Conservation (phyloP, 1,140 invertebrate species). For the Ceratina japonica region DNA sequence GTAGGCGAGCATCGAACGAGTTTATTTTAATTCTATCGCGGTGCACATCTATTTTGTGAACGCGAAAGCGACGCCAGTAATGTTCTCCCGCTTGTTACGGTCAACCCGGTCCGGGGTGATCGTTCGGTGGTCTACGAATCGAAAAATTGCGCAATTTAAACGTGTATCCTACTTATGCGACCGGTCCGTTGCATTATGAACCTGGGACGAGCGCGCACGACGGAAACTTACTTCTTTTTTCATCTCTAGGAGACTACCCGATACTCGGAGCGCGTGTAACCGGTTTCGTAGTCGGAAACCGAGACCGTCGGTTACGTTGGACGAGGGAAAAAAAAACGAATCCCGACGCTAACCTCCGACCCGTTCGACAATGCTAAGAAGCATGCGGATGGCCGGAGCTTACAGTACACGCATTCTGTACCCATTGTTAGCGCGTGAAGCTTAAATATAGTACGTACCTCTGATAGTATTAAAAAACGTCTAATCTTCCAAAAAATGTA, state of each 20-base stretch:
- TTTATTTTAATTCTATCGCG: slow-evolving; percentile 7
- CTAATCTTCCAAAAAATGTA: no score
- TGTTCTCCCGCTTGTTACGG: not conserved
- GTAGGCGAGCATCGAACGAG: not conserved
- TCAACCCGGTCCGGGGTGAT: not conserved
- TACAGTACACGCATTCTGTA: no score
- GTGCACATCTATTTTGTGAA: slow-evolving; percentile 1
- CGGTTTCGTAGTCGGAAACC: slow-evolving; percentile 28
- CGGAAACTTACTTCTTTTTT: slow-evolving; percentile 8
- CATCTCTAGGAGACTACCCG: slow-evolving; percentile 19
- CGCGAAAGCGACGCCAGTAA: not conserved
- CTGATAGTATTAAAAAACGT: no score
- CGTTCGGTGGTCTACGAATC: not conserved
- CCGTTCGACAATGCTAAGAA: not conserved
- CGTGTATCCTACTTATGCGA: not conserved
- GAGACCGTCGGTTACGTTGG: not conserved
- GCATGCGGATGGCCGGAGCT: not conserved
- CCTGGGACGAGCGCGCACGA: slow-evolving; percentile 16
- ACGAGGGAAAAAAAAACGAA: slow-evolving; percentile 12
- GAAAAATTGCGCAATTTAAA: slow-evolving; percentile 32
- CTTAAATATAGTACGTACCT: no score
- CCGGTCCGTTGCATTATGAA: slow-evolving; percentile 17
- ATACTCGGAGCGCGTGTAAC: slow-evolving; percentile 15
- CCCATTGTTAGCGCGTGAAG: no score
- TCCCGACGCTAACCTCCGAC: slow-evolving; percentile 32